Percentiles rank a stretch among this genome's conserved stretches.
These are phyloP conservation scores for Rhagophthalmus giganteus DNA, from an alignment of 2,888 invertebrate species.

Conservation along the genomic window DNA sequence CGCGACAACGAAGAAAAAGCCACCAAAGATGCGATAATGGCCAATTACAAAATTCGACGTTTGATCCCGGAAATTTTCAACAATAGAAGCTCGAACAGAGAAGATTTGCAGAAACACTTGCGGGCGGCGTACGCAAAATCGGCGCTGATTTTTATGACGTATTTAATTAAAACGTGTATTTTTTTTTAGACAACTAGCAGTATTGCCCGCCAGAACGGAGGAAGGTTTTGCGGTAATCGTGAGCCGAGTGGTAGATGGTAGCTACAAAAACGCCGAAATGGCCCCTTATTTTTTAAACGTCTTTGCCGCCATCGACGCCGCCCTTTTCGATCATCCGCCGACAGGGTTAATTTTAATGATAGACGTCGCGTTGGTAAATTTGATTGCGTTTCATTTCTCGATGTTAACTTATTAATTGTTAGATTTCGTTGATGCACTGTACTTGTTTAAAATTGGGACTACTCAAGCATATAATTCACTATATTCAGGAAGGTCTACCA, in stretches of 20 bases:
- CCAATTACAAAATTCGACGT: background rate
- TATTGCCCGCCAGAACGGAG: constrained; percentile 62
- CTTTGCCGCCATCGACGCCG: constrained; percentile 54
- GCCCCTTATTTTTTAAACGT: constrained; percentile 62
- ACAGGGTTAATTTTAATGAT: constrained; percentile 68
- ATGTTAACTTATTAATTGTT: background rate
- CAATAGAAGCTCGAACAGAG: background rate
- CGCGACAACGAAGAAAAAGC: constrained; percentile 56
- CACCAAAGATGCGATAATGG: background rate
- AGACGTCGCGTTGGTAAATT: constrained; percentile 66
- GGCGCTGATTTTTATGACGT: background rate
- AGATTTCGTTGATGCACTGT: background rate
- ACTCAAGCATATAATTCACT: background rate
- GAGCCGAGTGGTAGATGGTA: constrained; percentile 62
- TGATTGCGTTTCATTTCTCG: no score
- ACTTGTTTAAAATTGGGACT: background rate
- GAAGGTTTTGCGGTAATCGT: constrained; percentile 65
- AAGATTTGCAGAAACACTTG: background rate
- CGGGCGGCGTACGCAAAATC: background rate
- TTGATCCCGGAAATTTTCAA: background rate
- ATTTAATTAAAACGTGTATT: no score
- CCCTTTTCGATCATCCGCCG: constrained; percentile 59
- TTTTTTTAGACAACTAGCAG: constrained; percentile 49
- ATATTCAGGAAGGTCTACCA: background rate
- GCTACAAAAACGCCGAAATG: constrained; percentile 63